Base-by-base conservation (phyloP, 2,888 invertebrate species). In the Dicyrtomina minuta region DNA sequence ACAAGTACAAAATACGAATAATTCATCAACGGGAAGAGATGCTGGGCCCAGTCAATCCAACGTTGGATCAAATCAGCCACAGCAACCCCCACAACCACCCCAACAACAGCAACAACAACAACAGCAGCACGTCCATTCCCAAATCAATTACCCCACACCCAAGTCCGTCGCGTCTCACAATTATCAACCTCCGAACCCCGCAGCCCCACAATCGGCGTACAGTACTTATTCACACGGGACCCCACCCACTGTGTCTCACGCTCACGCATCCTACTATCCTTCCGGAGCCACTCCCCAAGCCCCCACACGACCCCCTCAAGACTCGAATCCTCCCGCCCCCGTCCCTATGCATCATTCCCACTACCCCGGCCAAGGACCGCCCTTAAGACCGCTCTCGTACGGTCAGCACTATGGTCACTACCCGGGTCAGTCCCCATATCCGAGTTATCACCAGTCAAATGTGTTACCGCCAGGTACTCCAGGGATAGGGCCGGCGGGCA, bases 181-280 rank as follows among this genome's bases (percentile, higher is more conserved):
- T 33, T 60, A 67, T 27, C 33, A 46, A 22, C 41, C 22, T 15
- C 60, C 51, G 17, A 44, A 17, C 26, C 17, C 56, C 8, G 6
- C 66, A 8, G 20, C 26, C 13, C 27, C 68, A 33, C 68, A 68
- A 41, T 39, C 66, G 22, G 58, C 56, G 46, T 66, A 59, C 43
- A 24, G 41, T 60, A 12, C 59, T 20, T 60, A 59, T 41, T 24
- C 49, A n/a, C 68, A 68, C 51, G 51, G 68, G 46, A 22, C 61
- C 8, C 81, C 81, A 44, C 82, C 81, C 72, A 80, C 80, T 5
- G 76, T 74, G 20, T 79, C 81, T 70, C 67, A 74, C 6, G 75
- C 77, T 66, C 78, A 79, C 49, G 73, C 76, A 22, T 72, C 58
- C 12, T 72, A 72, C 59, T 61, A 68, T 56, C 66, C 68, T 39